Percentiles rank a stretch among this genome's conserved stretches.
Conservation (phyloP, 2,888 invertebrate genomes). For the Drosophila anomelani region DNA sequence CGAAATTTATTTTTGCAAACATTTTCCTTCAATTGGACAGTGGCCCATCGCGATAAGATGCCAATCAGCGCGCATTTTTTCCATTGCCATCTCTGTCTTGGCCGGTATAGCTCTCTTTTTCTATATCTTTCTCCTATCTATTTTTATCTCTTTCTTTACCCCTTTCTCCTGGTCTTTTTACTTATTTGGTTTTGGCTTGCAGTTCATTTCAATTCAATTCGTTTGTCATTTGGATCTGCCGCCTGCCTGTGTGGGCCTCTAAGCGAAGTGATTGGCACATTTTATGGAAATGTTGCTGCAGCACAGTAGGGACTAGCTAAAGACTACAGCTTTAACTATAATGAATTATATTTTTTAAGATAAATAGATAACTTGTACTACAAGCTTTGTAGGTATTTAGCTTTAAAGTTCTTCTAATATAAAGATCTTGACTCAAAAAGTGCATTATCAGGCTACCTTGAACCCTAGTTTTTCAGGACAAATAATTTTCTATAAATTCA, state of each 20-base stretch:
- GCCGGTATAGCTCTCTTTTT: conserved; percentile 26
- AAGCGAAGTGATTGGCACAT: conserved; percentile 73
- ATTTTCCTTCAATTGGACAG: conserved; percentile 83
- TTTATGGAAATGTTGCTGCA: conserved; percentile 74
- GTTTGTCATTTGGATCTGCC: conserved; percentile 75
- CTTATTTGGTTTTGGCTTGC: conserved; percentile 44
- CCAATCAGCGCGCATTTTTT: conserved; percentile 81
- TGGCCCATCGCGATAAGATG: conserved; percentile 84
- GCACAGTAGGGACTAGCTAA: conserved; percentile 27
- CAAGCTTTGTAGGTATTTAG: neutral
- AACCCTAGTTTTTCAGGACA: no score
- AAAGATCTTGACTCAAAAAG: no score
- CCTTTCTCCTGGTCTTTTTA: conserved; percentile 14
- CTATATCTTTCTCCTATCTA: conserved; percentile 1
- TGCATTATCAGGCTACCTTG: neutral
- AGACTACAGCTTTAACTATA: no score
- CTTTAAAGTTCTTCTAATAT: neutral
- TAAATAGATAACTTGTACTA: neutral
- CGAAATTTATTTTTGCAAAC: conserved; percentile 79
- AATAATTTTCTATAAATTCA: neutral
- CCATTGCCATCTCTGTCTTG: conserved; percentile 33
- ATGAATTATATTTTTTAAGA: neutral
- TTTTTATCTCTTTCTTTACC: conserved; percentile 30
- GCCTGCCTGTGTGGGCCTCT: conserved; percentile 70
- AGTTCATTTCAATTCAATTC: conserved; percentile 81